phyloP scores from a whole-genome alignment of 1,140 invertebrate genomes.

The Drosophila gunungcola region DNA sequence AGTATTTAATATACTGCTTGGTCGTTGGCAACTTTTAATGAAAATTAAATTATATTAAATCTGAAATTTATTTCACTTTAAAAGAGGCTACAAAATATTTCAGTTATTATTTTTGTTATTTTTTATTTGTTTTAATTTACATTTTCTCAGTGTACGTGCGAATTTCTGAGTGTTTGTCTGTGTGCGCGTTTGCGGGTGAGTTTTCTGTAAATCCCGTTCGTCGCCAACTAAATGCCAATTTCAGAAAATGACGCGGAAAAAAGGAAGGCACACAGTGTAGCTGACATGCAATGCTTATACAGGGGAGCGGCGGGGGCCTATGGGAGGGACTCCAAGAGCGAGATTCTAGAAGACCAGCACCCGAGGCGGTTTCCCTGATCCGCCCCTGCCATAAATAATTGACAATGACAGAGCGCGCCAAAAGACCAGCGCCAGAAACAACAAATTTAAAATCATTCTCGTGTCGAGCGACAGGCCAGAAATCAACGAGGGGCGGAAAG shows the following conservation, averaged over 20 bases:
- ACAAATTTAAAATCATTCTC: constrained; percentile 82
- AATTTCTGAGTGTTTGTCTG: constrained; percentile 10
- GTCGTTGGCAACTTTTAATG: no score
- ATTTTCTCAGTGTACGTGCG: constrained; percentile 39
- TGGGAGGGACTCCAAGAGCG: no score
- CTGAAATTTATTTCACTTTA: no score
- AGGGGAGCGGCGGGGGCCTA: not conserved
- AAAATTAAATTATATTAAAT: no score
- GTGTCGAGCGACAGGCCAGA: constrained; percentile 52
- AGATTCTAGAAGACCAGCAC: constrained; percentile 34
- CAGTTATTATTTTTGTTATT: no score
- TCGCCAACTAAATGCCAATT: constrained; percentile 82
- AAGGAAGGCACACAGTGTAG: constrained; percentile 39
- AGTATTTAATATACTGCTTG: no score
- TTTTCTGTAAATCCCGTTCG: constrained; percentile 74
- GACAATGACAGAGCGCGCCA: constrained; percentile 73
- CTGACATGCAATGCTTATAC: constrained; percentile 57
- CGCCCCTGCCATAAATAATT: constrained; percentile 45
- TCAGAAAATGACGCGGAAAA: constrained; percentile 81
- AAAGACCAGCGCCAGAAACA: constrained; percentile 55
- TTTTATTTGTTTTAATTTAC: not conserved
- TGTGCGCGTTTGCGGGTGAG: constrained; percentile 34
- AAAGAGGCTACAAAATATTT: no score
- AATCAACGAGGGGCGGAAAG: constrained; percentile 11
- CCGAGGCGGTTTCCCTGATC: constrained; percentile 46